Percentiles rank a stretch among this genome's conserved stretches.
Conservation (phyloP, 1,140 invertebrate genomes). For the Carposina sasakii region DNA sequence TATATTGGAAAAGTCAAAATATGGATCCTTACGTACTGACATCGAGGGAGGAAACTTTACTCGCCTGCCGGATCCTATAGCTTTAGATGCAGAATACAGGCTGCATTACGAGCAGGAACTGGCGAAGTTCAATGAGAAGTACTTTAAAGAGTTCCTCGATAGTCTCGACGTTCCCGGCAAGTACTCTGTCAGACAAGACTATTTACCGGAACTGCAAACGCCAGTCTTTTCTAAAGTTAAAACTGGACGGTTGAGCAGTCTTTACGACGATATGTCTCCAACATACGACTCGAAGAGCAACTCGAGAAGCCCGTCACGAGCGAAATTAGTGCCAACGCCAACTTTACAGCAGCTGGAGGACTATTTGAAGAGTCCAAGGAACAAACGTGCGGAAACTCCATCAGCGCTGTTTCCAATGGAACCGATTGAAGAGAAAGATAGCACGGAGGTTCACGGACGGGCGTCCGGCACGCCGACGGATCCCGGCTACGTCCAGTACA, state of each 20-base stretch:
- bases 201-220: constrained; percentile 63
- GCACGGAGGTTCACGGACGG: constrained; percentile 40
- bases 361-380: constrained; percentile 51
- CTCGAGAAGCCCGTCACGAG: constrained; percentile 49
- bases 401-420: constrained; percentile 71
- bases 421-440: constrained; percentile 60
- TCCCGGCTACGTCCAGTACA: constrained; percentile 80
- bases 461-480: constrained; percentile 76
- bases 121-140: constrained; percentile 62
- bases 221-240: constrained; percentile 67
- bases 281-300: constrained; percentile 44
- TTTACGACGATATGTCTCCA: constrained; percentile 53
- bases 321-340: constrained; percentile 50
- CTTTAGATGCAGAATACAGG: no score
- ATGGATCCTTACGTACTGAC: constrained; percentile 60
- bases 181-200: constrained; percentile 53
- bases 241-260: constrained; percentile 40
- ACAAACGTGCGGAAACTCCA: constrained; percentile 49
- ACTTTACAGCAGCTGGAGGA: constrained; percentile 66
- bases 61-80: constrained; percentile 50
- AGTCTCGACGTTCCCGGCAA: constrained; percentile 38
- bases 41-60: constrained; percentile 57
- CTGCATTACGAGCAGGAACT: constrained; percentile 60
- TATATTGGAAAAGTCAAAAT: constrained; percentile 51
- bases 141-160: constrained; percentile 54